These are phyloP conservation scores for Drosophila colorata DNA, from an alignment of 2,888 invertebrate species.

Conservation along the genomic window DNA sequence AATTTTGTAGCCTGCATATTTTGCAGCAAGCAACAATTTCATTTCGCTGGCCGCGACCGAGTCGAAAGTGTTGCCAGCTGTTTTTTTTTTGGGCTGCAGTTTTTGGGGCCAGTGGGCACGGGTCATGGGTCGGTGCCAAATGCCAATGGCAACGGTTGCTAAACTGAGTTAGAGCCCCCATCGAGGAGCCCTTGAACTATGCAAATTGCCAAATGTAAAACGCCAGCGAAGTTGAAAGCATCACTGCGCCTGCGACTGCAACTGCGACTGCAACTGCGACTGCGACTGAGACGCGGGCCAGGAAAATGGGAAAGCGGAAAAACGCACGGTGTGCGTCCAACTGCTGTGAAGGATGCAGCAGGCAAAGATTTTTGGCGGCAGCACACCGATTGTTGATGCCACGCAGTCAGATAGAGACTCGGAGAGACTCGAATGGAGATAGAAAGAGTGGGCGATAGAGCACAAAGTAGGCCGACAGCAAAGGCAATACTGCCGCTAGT, in stretches of 20 bases:
- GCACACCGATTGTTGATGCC: conserved; percentile 18
- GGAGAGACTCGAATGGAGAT: neutral
- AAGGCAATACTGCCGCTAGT: conserved; percentile 12
- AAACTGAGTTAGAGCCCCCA: conserved; percentile 56
- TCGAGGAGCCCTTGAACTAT: conserved; percentile 71
- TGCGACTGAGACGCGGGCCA: neutral
- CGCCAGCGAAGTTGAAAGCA: conserved; percentile 49
- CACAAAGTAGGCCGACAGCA: conserved; percentile 11
- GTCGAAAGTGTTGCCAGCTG: conserved; percentile 51
- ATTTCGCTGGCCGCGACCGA: conserved; percentile 39
- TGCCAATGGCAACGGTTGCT: conserved; percentile 40
- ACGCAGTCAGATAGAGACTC: neutral
- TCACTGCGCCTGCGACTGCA: conserved; percentile 8
- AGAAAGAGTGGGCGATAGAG: conserved; percentile 1
- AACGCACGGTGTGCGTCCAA: conserved; percentile 42
- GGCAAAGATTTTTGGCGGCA: conserved; percentile 46
- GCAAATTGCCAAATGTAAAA: conserved; percentile 72
- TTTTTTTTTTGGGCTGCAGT: conserved; percentile 5
- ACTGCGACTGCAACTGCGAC: neutral
- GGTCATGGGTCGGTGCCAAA: conserved; percentile 41
- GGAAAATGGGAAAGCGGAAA: conserved; percentile 5
- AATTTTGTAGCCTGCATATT: conserved; percentile 60
- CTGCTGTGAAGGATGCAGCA: conserved; percentile 51
- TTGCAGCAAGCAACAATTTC: conserved; percentile 64
- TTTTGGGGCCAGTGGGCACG: conserved; percentile 13